Base-by-base conservation (phyloP, 2,888 invertebrate species). In the Cerceris ruficornis region DNA sequence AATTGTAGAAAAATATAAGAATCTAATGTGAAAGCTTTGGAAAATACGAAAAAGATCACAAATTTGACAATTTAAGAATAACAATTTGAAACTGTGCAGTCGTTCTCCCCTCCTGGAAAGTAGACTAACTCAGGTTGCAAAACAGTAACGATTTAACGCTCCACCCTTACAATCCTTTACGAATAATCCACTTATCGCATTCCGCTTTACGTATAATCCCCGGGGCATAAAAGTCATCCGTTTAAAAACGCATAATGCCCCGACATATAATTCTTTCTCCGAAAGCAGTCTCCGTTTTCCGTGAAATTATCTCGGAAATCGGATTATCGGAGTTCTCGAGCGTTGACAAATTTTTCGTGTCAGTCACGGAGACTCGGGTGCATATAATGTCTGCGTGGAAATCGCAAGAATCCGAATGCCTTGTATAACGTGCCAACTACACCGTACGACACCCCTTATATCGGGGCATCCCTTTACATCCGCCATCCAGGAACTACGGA, bases 401-500 rank as follows among this genome's bases (percentile, higher is more conserved):
- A 54, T 54, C 55, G 14, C 54, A 70, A 73, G 70, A 62, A 73
- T 73, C 15, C 41, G 57, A 50, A 39, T 67, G 52, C 50, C 17
- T 39, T 41, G 14, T 54, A 42, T 58, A 54, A 43, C 61, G 61
- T 46, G 70, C 41, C 41, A 65, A 28, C 28, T 28, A 28, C 28
- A 28, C 28, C 28, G 61, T 58, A 42, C 55, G 17, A 46, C 46
- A 28, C 59, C 65, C 57, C 67, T 28, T 73, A 70, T 74, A 62
- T 15, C 75, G 78, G 57, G 54, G 59, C 75, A 69, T 74, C 81
- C 86, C 79, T 85, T 85, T 79, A 69, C 76, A 77, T 72, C 76
- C 68, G 66, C 65, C 77, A 80, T 86, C 80, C 78, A 82, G 83
- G 84, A 86, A 84, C 86, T 86, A 83, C 82, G 81, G 86, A 88